These are phyloP conservation scores for Meta bourneti DNA, from an alignment of 2,888 invertebrate genomes.

Conservation along the genomic window DNA sequence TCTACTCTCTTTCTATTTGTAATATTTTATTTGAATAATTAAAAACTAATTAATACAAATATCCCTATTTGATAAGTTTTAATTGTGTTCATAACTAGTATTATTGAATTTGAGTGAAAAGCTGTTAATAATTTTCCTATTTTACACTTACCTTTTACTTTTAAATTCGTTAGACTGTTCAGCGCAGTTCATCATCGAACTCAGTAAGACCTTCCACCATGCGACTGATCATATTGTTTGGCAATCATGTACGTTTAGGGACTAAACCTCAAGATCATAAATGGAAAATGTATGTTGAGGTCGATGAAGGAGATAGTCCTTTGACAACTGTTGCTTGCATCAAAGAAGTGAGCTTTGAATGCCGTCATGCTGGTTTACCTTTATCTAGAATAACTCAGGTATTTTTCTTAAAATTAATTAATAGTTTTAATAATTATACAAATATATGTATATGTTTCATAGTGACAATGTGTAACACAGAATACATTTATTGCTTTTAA, in stretches of 20 bases:
- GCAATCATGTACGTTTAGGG: slow-evolving; percentile 80
- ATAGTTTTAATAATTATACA: too few species aligned
- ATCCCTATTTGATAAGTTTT: too few species aligned
- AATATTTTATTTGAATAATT: too few species aligned
- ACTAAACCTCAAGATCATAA: slow-evolving; percentile 79
- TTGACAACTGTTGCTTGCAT: slow-evolving; percentile 79
- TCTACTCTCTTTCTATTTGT: too few species aligned
- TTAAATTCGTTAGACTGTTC: slow-evolving; percentile 53
- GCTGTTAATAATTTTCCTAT: background rate
- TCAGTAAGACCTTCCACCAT: slow-evolving; percentile 66
- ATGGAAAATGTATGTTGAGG: slow-evolving; percentile 81
- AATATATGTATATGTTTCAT: too few species aligned
- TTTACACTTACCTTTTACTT: background rate
- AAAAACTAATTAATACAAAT: too few species aligned
- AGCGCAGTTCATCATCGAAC: slow-evolving; percentile 48
- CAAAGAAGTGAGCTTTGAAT: slow-evolving; percentile 80
- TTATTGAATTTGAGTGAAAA: background rate
- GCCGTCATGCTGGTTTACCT: slow-evolving; percentile 78
- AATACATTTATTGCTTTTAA: background rate
- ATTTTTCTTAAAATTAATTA: background rate
- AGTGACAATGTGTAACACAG: background rate
- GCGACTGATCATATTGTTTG: slow-evolving; percentile 79
- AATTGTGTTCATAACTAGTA: too few species aligned
- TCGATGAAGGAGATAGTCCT: slow-evolving; percentile 79
- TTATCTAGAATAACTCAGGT: slow-evolving; percentile 76